phyloP scores from a whole-genome alignment of 2,888 invertebrate genomes.

The Cryptus armator region DNA sequence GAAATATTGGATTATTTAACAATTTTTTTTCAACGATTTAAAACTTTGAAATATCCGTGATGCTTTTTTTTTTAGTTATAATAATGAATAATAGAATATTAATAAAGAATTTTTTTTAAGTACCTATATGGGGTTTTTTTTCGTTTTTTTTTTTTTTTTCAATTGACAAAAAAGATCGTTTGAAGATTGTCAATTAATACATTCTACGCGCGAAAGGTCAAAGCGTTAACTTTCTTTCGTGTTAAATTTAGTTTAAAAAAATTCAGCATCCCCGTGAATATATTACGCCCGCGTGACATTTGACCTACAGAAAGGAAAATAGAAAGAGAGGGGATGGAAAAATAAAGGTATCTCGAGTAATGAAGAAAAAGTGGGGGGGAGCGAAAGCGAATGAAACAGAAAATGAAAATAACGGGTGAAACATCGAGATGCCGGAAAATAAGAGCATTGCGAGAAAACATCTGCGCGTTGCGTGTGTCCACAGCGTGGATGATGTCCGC shows the following conservation, averaged over 20 bases:
- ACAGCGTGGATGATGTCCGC: conserved; percentile 10
- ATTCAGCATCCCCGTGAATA: background rate
- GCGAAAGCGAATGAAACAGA: conserved; percentile 25
- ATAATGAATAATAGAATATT: too few species aligned
- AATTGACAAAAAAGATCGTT: too few species aligned
- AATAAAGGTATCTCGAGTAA: conserved; percentile 15
- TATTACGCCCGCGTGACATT: background rate
- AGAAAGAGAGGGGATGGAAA: conserved; percentile 10
- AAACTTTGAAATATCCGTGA: too few species aligned
- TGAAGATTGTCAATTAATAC: too few species aligned
- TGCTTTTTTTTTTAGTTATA: too few species aligned
- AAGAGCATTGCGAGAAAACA: conserved; percentile 43
- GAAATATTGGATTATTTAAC: too few species aligned
- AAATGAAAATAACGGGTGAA: conserved; percentile 23
- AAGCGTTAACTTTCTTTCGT: too few species aligned
- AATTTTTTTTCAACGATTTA: too few species aligned
- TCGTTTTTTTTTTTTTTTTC: too few species aligned
- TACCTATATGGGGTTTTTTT: too few species aligned
- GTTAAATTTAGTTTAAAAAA: background rate
- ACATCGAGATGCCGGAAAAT: conserved; percentile 14
- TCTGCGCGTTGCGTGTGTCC: conserved; percentile 45
- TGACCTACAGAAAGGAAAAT: background rate
- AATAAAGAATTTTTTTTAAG: too few species aligned
- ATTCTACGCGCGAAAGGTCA: too few species aligned
- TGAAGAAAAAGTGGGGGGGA: conserved; percentile 10